Percentiles rank a stretch among this genome's conserved stretches.
phyloP scores from a whole-genome alignment of 1,140 invertebrate species.

The Brachionus rubens region DNA sequence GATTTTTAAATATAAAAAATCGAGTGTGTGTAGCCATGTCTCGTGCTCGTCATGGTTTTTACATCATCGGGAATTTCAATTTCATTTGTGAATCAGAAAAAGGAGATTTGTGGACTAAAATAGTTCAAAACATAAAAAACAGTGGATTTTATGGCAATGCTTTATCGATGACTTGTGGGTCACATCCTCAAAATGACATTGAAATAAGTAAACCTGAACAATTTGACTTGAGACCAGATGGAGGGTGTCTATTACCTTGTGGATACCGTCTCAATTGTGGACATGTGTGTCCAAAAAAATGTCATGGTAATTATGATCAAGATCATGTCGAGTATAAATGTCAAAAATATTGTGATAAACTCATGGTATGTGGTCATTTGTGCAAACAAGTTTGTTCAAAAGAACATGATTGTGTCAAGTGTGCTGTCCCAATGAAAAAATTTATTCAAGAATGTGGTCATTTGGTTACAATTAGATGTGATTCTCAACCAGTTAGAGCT shows the following conservation, averaged over 20 bases:
- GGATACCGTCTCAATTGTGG: constrained; percentile 54
- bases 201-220: constrained; percentile 51
- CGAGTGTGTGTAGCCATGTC: constrained; percentile 79
- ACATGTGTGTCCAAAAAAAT: constrained; percentile 53
- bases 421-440: neutral
- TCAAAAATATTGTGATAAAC: constrained; percentile 51
- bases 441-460: constrained; percentile 15
- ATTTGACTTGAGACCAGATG: constrained; percentile 59
- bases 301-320: constrained; percentile 50
- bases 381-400: constrained; percentile 45
- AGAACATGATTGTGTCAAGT: neutral
- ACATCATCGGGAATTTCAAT: constrained; percentile 69
- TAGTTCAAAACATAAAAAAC: constrained; percentile 20
- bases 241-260: constrained; percentile 57
- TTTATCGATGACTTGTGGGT: neutral
- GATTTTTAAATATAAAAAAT: constrained; percentile 73
- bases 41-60: constrained; percentile 71
- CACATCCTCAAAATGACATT: constrained; percentile 48
- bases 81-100: constrained; percentile 58
- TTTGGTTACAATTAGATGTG: neutral
- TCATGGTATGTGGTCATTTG: constrained; percentile 43
- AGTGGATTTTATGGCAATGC: neutral
- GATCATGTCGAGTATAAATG: constrained; percentile 48
- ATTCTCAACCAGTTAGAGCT: neutral
- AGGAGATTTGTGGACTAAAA: constrained; percentile 56